phyloP scores from a whole-genome alignment of 2,888 invertebrate genomes.

The Bedellia somnulentella region DNA sequence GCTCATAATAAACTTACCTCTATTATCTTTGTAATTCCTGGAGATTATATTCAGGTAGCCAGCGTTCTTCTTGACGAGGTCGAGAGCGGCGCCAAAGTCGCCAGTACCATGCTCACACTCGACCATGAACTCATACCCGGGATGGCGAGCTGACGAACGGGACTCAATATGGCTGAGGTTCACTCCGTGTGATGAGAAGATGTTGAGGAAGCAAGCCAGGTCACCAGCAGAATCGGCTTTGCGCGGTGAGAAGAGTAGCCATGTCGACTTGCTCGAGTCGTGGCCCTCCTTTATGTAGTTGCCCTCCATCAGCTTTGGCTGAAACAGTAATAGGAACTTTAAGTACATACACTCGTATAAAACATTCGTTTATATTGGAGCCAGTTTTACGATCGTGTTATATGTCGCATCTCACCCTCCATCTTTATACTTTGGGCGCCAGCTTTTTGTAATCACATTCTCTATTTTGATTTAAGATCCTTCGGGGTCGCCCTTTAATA shows the following conservation, averaged over 20 bases:
- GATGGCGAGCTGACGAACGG: slow-evolving; percentile 76
- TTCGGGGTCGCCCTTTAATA: too few relatives aligned
- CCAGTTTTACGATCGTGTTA: too few relatives aligned
- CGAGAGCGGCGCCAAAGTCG: slow-evolving; percentile 74
- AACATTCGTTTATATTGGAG: too few relatives aligned
- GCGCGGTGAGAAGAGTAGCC: slow-evolving; percentile 84
- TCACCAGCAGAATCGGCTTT: slow-evolving; percentile 82
- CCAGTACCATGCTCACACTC: slow-evolving; percentile 81
- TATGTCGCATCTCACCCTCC: too few relatives aligned
- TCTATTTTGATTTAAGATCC: too few relatives aligned
- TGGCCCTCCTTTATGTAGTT: slow-evolving; percentile 82
- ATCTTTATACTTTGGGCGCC: too few relatives aligned
- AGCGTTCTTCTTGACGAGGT: slow-evolving; percentile 69
- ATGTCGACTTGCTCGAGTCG: slow-evolving; percentile 76
- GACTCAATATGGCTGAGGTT: slow-evolving; percentile 95
- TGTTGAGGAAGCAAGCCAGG: slow-evolving; percentile 81
- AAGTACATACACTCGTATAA: background rate
- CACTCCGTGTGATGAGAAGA: slow-evolving; percentile 81
- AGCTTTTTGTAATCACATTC: too few relatives aligned
- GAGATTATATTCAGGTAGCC: slow-evolving; percentile 87
- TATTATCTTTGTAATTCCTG: slow-evolving; percentile 82
- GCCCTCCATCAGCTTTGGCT: slow-evolving; percentile 80
- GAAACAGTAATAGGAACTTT: slow-evolving; percentile 13
- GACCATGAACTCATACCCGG: slow-evolving; percentile 92
- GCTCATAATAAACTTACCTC: slow-evolving; percentile 63